These are phyloP conservation scores for Sphaeramia orbicularis DNA, from an alignment of 2,797 vertebrate species.

Conservation along the genomic window DNA sequence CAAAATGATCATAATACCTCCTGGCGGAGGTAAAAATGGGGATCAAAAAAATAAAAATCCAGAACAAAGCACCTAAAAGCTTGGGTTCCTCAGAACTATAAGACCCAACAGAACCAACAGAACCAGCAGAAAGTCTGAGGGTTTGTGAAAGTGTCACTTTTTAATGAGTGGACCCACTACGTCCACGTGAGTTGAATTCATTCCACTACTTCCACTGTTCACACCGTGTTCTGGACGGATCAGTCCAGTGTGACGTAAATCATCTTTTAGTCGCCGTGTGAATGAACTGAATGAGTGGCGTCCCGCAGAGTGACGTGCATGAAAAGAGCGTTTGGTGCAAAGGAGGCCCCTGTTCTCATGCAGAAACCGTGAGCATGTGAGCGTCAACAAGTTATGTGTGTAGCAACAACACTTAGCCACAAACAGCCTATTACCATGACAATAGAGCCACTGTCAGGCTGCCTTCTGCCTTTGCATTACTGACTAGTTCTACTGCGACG, in stretches of 20 bases:
- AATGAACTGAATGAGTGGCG: constrained; percentile 17
- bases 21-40: too few relatives aligned
- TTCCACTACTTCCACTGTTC: not conserved
- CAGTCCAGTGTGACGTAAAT: constrained; percentile 3
- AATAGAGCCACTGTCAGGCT: constrained; percentile 61
- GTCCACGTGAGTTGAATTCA: not conserved
- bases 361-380: constrained; percentile 12
- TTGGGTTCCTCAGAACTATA: too few relatives aligned
- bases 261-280: constrained; percentile 1
- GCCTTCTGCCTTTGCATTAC: constrained; percentile 38
- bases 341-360: constrained; percentile 18
- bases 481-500: constrained; percentile 54
- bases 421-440: constrained; percentile 72
- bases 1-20: too few relatives aligned
- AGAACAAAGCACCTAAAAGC: too few relatives aligned
- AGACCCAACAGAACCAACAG: too few relatives aligned
- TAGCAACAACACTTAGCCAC: constrained; percentile 27
- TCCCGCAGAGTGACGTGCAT: constrained; percentile 11
- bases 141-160: too few relatives aligned
- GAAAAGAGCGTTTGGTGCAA: not conserved
- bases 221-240: not conserved
- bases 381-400: constrained; percentile 3
- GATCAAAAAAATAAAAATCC: too few relatives aligned
- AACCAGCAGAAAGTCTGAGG: too few relatives aligned
- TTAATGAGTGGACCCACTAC: not conserved